A percentile compares a stretch with the other conserved stretches of the same genome.
phyloP scores from a whole-genome alignment of 1,140 invertebrate species.

The Schmidtea mediterranea region DNA sequence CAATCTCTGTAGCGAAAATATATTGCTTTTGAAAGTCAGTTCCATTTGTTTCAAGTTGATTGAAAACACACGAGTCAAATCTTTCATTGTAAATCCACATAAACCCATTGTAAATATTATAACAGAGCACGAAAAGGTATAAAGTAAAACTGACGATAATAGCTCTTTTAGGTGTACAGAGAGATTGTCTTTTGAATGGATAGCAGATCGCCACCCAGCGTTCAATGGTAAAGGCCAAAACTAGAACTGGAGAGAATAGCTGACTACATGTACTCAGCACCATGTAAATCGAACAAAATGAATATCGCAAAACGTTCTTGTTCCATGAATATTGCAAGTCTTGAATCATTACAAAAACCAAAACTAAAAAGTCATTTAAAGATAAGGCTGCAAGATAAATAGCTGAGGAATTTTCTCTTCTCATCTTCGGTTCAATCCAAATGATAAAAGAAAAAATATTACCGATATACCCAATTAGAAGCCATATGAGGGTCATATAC shows the following conservation, averaged over 20 bases:
- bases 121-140: neutral
- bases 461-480: conserved; percentile 19
- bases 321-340: conserved; percentile 13
- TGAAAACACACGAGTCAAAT: too few species aligned
- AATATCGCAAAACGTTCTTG: too few species aligned
- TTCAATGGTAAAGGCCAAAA: conserved; percentile 59
- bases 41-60: too few species aligned
- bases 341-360: conserved; percentile 14
- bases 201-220: conserved; percentile 80
- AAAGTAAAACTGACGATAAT: conserved; percentile 9
- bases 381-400: conserved; percentile 22
- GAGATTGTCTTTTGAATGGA: conserved; percentile 39
- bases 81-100: too few species aligned
- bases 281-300: neutral
- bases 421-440: conserved; percentile 20
- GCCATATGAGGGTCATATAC: conserved; percentile 13
- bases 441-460: conserved; percentile 20
- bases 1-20: conserved; percentile 14
- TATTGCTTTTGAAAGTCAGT: neutral
- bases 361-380: conserved; percentile 17
- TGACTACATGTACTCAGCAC: conserved; percentile 11
- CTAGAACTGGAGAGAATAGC: conserved; percentile 21
- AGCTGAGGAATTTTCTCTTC: conserved; percentile 17
- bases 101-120: too few species aligned
- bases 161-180: conserved; percentile 49